A percentile compares a stretch with the other conserved stretches of the same genome.
These are phyloP conservation scores for Caenorhabditis sp. DNA, from an alignment of 2,888 invertebrate species.

Conservation along the genomic window DNA sequence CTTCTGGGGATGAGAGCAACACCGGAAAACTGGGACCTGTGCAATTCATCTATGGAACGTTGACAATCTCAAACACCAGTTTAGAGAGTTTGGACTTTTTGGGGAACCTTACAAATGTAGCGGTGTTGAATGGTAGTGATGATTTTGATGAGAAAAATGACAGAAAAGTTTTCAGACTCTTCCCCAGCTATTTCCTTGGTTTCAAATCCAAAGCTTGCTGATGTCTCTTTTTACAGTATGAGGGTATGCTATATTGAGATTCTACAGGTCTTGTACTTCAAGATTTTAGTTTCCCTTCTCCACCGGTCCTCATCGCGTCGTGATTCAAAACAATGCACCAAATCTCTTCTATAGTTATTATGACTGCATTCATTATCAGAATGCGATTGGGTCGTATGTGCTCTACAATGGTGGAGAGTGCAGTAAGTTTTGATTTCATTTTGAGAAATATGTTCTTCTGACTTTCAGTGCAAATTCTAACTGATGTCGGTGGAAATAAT, in stretches of 20 bases:
- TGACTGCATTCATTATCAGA: not conserved
- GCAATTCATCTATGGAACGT: constrained; percentile 4
- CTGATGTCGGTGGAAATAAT: too few relatives aligned
- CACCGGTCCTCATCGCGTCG: not conserved
- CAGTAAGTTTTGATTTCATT: not conserved
- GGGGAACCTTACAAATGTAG: constrained; percentile 6
- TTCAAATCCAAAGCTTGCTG: not conserved
- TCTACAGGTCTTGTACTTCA: not conserved
- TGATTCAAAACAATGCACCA: not conserved
- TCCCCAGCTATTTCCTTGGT: not conserved
- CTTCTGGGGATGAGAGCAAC: constrained; percentile 35
- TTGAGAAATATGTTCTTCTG: not conserved
- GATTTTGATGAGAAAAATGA: not conserved
- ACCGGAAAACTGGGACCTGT: constrained; percentile 6
- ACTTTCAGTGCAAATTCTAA: too few relatives aligned
- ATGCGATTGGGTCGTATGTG: not conserved
- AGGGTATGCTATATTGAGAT: not conserved
- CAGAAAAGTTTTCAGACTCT: not conserved
- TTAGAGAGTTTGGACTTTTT: not conserved
- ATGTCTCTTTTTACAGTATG: not conserved
- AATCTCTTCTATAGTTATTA: not conserved
- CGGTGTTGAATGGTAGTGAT: not conserved
- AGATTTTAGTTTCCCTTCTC: constrained; percentile 6
- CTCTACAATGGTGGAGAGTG: constrained; percentile 17
- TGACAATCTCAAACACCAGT: constrained; percentile 4